phyloP scores from a whole-genome alignment of 64 coral and sea anemone species.

The Trachythela sp. region DNA sequence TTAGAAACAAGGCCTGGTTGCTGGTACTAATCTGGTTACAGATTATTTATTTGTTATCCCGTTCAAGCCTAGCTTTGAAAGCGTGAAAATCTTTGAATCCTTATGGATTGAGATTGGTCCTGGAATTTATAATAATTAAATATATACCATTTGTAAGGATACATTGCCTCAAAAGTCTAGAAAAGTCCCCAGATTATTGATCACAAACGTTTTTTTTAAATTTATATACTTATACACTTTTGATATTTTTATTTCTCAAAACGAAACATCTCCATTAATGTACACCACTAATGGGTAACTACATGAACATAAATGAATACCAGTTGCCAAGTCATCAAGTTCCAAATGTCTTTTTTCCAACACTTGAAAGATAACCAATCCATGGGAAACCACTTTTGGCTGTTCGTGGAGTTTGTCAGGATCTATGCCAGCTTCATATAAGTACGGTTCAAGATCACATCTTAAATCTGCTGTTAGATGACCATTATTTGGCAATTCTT shows the following conservation, averaged over 20 bases:
- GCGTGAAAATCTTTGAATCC: too few relatives aligned
- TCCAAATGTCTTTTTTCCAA: conserved; percentile 46
- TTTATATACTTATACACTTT: too few relatives aligned
- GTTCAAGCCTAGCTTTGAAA: not conserved
- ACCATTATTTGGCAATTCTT: conserved; percentile 13
- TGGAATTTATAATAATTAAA: too few relatives aligned
- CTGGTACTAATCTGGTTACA: too few relatives aligned
- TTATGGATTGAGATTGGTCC: too few relatives aligned
- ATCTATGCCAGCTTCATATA: conserved; percentile 47
- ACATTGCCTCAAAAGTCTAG: too few relatives aligned
- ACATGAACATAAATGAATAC: not conserved
- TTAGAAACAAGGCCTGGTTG: too few relatives aligned
- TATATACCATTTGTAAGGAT: too few relatives aligned
- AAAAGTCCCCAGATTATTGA: too few relatives aligned
- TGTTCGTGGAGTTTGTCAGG: conserved; percentile 20
- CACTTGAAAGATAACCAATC: conserved; percentile 41
- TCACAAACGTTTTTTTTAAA: too few relatives aligned
- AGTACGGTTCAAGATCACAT: conserved; percentile 39
- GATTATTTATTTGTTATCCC: not conserved
- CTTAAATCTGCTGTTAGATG: not conserved
- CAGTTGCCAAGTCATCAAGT: conserved; percentile 47
- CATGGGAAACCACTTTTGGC: conserved; percentile 25
- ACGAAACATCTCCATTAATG: too few relatives aligned
- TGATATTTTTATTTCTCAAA: too few relatives aligned
- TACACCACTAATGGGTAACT: not conserved